Evolutionary conservation across 2,797 vertebrate species (phyloP), one percentile per base, ranked within the genome.

Genomic region (Macroramphosus scolopax): DNA sequence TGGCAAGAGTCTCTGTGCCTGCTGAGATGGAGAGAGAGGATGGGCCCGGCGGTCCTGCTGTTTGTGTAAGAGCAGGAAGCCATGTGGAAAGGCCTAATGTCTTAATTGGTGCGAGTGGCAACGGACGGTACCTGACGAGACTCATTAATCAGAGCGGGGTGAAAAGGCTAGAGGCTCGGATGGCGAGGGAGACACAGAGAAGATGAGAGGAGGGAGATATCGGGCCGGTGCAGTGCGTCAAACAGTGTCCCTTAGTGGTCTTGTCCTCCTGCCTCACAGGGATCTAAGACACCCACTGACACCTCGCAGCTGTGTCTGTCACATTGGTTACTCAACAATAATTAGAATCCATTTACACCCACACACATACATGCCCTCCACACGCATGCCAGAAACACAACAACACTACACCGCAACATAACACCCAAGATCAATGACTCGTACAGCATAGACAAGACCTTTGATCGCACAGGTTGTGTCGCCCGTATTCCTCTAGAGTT

Each of bases 61-160:
- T 83, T 86, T 84, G 77, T 81, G 77, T 86, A 80, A 76, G 77
- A 79, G 75, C 70, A 72, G 71, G 60, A 78, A 70, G 72, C 59
- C 64, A 49, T 66, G 78, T 61, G 73, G 75, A 83, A 78, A 69
- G 54, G 55, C 60, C 68, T 83, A 66, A 81, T 75, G 72, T 85
- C 80, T 88, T 89, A 89, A 89, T 89, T 89, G 85, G 79, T 54
- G 68, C 75, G 81, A 89, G 82, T 82, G 80, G 78, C 75, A 57
- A 77, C 78, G 80, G 81, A 81, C 56, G 80, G 74, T 82, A 78
- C 81, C 85, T 89, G 87, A 88, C 83, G 72, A 84, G 75, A 74
- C 72, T 83, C 63, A 85, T 88, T 89, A 87, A 82, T 85, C 82
- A 78, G 61, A 65, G 64, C n/a, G 3, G 54, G 49, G 46, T 77